Evolutionary conservation across 2,113 vertebrate genomes (phyloP), one percentile per base, ranked within the genome.

Genomic region (Morone saxatilis): DNA sequence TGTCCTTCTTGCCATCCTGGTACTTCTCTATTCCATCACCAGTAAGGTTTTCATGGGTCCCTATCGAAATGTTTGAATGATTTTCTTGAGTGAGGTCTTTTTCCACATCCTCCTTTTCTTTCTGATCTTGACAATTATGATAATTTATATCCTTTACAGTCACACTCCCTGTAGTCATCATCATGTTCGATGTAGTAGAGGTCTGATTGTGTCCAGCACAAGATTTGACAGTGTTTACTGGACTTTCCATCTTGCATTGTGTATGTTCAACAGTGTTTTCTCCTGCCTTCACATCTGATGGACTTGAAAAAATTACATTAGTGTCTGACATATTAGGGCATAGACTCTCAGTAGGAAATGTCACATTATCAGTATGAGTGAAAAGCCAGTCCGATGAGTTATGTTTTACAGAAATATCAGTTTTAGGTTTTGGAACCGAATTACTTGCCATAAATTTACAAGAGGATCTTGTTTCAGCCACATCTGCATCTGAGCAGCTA

Each of bases 401-500:
- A 22, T 65, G 71, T 76, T 89, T 84, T 48, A 51, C 40, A 13
- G 56, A 9, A 80, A 54, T 50, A 47, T 50, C 57, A 13, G 38
- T 77, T 85, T 89, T 84, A 66, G 61, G 60, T 59, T 83, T 82
- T 43, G 48, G 54, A 79, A 76, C 71, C 41, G 73, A 68, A 51
- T 72, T 74, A 84, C 25, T 66, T 75, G 69, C 69, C 73, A 86
- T 87, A 38, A 92, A 91, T 67, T 90, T 88, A 81, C 86, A 92
- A 45, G 86, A 77, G 8, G 88, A 85, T 10, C 83, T 87, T 79
- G 83, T 76, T 71, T 86, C 89, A 74, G 71, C 41, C 19, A 63
- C 36, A 57, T 94, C 90, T 62, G 83, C 40, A 54, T 95, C 92
- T 1, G 94, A 95, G 78, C 92, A 95, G 80, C 91, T 96, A 80